Evolutionary conservation across 2,113 vertebrate species (phyloP), one percentile per base, ranked within the genome.

Genomic region (Ciconia stormi): DNA sequence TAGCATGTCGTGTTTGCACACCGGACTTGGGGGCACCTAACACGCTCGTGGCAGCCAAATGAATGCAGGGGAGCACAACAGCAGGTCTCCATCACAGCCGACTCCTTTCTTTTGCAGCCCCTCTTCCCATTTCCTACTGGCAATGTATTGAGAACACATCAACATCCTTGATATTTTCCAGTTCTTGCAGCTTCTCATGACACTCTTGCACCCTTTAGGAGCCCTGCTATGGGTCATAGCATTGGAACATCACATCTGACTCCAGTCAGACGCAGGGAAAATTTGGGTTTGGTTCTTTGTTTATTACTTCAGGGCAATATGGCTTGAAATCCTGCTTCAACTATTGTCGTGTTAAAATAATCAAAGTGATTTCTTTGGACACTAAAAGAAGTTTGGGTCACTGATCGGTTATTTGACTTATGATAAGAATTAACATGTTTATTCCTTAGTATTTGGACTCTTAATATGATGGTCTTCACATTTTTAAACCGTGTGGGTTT

Each of bases 191-290:
- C 44, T 91, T 47, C n/a, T 92, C 0, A 0, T n/a, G 78, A 25
- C 36, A 30, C 16, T 50, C 56, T 62, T 62, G 50, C 32, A 66
- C 67, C 46, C n/a, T 76, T 76, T 32, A 74, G 77, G 34, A 90
- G n/a, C 11, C 40, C n/a, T 62, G 22, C 5, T 63, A 34, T 12
- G 38, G 70, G 40, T 70, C 46, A 59, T 9, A 49, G 44, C 3
- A 0, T 19, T 42, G 58, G 40, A 55, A 67, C 42, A 59, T 82
- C 53, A 11, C 16, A 36, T 82, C 22, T 42, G 74, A 50, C 70
- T 76, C 32, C 38, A 46, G 55, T 15, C 7, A 22, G 72, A 21
- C 0, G 3, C 0, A 0, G 69, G 52, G 40, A 46, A 50, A 53
- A 62, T 34, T 30, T 81, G 18, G 19, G 14, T 77, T 82, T 81